phyloP scores from a whole-genome alignment of 2,797 vertebrate species.

The Labeo calbasu region DNA sequence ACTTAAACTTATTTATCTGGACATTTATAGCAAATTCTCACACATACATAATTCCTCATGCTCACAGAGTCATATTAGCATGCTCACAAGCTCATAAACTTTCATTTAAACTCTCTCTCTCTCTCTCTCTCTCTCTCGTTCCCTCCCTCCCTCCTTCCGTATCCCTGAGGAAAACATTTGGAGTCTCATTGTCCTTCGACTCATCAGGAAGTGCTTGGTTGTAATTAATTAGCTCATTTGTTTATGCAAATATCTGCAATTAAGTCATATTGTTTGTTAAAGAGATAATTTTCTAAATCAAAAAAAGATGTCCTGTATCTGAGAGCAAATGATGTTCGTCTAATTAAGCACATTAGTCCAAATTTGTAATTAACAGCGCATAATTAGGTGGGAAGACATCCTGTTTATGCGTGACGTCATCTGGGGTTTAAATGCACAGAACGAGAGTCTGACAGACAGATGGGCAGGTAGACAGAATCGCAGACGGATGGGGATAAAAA shows the following conservation, averaged over 20 bases:
- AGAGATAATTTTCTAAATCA: slow-evolving; percentile 66
- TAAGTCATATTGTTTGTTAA: slow-evolving; percentile 72
- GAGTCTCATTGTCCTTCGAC: slow-evolving; percentile 63
- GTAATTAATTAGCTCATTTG: slow-evolving; percentile 73
- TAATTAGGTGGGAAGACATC: slow-evolving; percentile 63
- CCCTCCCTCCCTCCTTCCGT: background rate
- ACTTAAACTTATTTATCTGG: slow-evolving; percentile 56
- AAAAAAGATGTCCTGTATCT: slow-evolving; percentile 55
- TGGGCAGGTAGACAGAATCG: slow-evolving; percentile 22
- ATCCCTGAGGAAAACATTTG: slow-evolving; percentile 49
- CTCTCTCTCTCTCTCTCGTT: slow-evolving; percentile 25
- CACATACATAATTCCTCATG: slow-evolving; percentile 57
- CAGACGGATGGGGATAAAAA: background rate
- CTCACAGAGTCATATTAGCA: slow-evolving; percentile 56
- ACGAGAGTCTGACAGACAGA: background rate
- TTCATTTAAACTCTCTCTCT: slow-evolving; percentile 48
- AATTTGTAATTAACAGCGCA: slow-evolving; percentile 70
- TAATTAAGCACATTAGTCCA: slow-evolving; percentile 69
- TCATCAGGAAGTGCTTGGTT: slow-evolving; percentile 65
- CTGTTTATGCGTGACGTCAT: slow-evolving; percentile 17
- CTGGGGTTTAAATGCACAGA: slow-evolving; percentile 17
- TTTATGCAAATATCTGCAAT: slow-evolving; percentile 71
- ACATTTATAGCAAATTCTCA: slow-evolving; percentile 52
- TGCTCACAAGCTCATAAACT: slow-evolving; percentile 62
- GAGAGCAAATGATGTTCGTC: slow-evolving; percentile 62